Percentiles rank a stretch among this genome's conserved stretches.
phyloP scores from a whole-genome alignment of 2,888 invertebrate genomes.

The Cryptocephalus primarius region DNA sequence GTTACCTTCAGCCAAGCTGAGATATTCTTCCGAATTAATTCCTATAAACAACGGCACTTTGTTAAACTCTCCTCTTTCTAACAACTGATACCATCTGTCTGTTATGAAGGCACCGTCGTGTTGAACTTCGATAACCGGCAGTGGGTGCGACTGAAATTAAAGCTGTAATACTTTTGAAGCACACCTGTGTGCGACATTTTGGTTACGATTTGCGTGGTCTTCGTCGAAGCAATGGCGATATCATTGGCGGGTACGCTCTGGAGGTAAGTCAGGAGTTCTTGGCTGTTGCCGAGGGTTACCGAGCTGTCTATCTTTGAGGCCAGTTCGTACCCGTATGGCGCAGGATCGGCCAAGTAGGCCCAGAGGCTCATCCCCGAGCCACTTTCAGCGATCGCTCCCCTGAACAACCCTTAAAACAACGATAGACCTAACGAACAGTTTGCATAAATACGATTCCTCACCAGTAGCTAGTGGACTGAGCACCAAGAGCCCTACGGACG shows the following conservation, averaged over 20 bases:
- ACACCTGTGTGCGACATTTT: not conserved
- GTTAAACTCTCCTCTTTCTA: constrained; percentile 13
- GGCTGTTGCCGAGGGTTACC: constrained; percentile 3
- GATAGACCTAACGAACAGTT: not conserved
- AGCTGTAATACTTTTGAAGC: not conserved
- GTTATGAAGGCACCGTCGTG: constrained; percentile 14
- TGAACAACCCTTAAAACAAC: constrained; percentile 9
- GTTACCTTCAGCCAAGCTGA: constrained; percentile 7
- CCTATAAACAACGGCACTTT: constrained; percentile 16
- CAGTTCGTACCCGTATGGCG: constrained; percentile 9
- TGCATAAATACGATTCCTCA: constrained; percentile 4
- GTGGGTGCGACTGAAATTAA: constrained; percentile 5
- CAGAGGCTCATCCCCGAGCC: constrained; percentile 11
- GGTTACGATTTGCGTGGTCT: constrained; percentile 7
- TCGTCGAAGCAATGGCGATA: constrained; percentile 12
- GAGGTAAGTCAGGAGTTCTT: constrained; percentile 11
- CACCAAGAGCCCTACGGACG: constrained; percentile 14
- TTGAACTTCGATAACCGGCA: constrained; percentile 15
- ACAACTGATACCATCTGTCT: constrained; percentile 8
- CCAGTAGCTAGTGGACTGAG: constrained; percentile 12
- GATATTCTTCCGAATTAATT: constrained; percentile 16
- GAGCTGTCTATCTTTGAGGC: constrained; percentile 7
- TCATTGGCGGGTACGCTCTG: constrained; percentile 12
- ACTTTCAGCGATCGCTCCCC: constrained; percentile 15
- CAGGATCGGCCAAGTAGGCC: constrained; percentile 6